Evolutionary conservation across 2,113 vertebrate species (phyloP), one percentile per base, ranked within the genome.

Genomic region (Leucoraja erinaceus): DNA sequence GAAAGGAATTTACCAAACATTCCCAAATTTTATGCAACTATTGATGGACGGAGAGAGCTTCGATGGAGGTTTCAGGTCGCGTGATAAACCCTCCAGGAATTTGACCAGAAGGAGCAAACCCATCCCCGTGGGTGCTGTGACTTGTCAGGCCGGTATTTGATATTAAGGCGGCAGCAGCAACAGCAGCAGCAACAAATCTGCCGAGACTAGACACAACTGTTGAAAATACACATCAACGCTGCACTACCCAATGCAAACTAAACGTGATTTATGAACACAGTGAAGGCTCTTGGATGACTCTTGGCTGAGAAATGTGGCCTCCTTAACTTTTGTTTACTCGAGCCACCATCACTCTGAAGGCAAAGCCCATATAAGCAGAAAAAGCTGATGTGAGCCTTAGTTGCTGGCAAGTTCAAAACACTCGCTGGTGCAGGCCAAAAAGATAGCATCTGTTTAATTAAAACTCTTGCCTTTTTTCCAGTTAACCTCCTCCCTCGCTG

Each of bases 371-470:
- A 88, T 88, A 88, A 88, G 83, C n/a, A 63, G 59, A 88, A 88
- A 88, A 63, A 14, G 28, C 61, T 18, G 59, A 66, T 88, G 83
- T 31, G 5, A 63, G 25, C 16, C 83, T 16, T 18, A 28, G 59
- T 8, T n/a, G 5, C 12, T 88, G 83, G 83, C 83, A 88, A n/a
- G 12, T 88, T 66, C 28, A 6, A 88, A 88, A 88, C 59, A 63
- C 25, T 84, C 22, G 22, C 11, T 63, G 14, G 56, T 63, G 28
- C 0, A 66, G 83, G 59, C 83, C 83, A 33, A 88, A 88, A 66
- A 66, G 59, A 88, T 88, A 88, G 59, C 59, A 88, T 88, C 83
- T 63, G 83, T 31, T 88, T 88, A 18, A 66, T 66, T 88, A 88
- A 88, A 88, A 88, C 11, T 12, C 4, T 63, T 18, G 59, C 14